Base-by-base conservation (phyloP, 2,888 invertebrate genomes). In the Epirrita christyi region DNA sequence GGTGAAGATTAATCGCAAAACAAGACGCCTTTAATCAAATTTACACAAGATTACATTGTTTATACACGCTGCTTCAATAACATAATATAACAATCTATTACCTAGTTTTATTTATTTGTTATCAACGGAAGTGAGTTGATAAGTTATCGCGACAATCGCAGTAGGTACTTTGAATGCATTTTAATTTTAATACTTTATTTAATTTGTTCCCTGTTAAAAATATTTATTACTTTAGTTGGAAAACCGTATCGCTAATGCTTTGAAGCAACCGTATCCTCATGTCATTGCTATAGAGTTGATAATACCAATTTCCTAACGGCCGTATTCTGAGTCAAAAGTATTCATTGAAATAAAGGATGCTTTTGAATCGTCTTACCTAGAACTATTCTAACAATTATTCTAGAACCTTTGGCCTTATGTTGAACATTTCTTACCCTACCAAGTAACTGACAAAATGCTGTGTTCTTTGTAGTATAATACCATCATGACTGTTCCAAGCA, bases 91-190 rank as follows among this genome's bases (percentile, higher is more conserved):
- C 32, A 50, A 50, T 54, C 42, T 32, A 50, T 9, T 2, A 7
- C 2, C 2, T 47, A 53, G 43, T 7, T 50, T 54, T 53, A 53
- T 48, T 50, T 29, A 45, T 44, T 47, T 32, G 4, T 55, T 60
- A 60, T 60, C 53, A 53, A 49, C 60, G 60, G 60, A 60, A 53
- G 53, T 43, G 32, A 29, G 29, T 29, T 34, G 57, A 61, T 61
- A 61, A 51, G 51, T 11, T 61, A 57, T 61, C 57, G 48, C 38
- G 36, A 32, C 55, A 57, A 57, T 61, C 57, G 60, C 49, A 48
- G 52, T 21, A 21, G 21, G 21, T 55, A 58, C 55, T 52, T 32
- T 45, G 34, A 48, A 44, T 52, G 44, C 40, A 36, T 53, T 44
- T 45, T 47, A 46, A 34, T 45, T 11, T 50, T 47, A 55, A 51